Percentiles rank a stretch among this genome's conserved stretches.
Evolutionary conservation across 2,888 invertebrate genomes (phyloP).

Genomic region (Nymphalis c-album): DNA sequence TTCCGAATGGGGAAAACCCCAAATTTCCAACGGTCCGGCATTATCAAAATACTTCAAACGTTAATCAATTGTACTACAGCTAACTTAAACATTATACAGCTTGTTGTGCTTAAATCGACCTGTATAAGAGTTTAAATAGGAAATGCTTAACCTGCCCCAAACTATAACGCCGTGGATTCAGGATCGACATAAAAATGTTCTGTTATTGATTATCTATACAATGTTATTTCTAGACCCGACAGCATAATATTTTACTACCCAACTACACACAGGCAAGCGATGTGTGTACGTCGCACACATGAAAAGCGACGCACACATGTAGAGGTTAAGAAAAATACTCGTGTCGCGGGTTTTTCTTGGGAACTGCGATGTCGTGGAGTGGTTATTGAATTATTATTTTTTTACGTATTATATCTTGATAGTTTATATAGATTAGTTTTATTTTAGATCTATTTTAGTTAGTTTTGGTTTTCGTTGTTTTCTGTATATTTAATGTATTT

Average conservation of each 20-base stretch:
- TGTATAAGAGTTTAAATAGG: not conserved
- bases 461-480: too few species aligned
- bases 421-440: constrained; percentile 8
- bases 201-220: constrained; percentile 82
- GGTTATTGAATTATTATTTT: constrained; percentile 27
- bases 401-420: constrained; percentile 4
- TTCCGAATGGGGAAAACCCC: too few species aligned
- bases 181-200: constrained; percentile 66
- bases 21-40: too few species aligned
- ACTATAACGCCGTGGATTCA: constrained; percentile 43
- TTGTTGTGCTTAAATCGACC: not conserved
- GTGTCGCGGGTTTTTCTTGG: constrained; percentile 75
- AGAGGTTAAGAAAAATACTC: constrained; percentile 75
- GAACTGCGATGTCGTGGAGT: constrained; percentile 53
- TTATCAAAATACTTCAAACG: too few species aligned
- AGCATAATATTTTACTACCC: constrained; percentile 82
- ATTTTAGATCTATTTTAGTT: not conserved
- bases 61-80: too few species aligned
- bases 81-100: not conserved
- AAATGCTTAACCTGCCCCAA: constrained; percentile 41
- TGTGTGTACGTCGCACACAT: constrained; percentile 42
- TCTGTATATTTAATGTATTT: too few species aligned
- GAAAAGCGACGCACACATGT: constrained; percentile 37
- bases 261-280: constrained; percentile 50
- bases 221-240: constrained; percentile 80